Evolutionary conservation across 2,888 invertebrate species (phyloP).

Genomic region (Thymelicus lineola): DNA sequence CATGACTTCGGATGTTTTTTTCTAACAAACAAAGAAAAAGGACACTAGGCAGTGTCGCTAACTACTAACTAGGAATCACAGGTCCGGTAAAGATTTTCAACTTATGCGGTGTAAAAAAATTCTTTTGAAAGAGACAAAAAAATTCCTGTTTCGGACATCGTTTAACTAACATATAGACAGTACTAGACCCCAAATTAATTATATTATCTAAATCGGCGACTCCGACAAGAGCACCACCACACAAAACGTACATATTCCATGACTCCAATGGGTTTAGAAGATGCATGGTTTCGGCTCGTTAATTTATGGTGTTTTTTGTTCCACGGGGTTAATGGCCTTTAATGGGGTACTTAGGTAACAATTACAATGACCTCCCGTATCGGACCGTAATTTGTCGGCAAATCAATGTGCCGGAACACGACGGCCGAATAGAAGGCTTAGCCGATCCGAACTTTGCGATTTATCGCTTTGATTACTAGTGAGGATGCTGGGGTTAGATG

Average conservation of each 20-base stretch:
- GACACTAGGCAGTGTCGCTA: too few relatives aligned
- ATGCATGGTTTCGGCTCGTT: constrained; percentile 68
- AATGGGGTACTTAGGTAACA: constrained; percentile 74
- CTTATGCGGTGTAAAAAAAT: too few relatives aligned
- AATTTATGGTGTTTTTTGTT: constrained; percentile 82
- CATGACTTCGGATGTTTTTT: too few relatives aligned
- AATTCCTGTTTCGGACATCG: too few relatives aligned
- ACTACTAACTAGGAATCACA: too few relatives aligned
- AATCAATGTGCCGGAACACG: constrained; percentile 49
- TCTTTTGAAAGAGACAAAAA: too few relatives aligned
- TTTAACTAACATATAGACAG: background rate
- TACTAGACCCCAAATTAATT: background rate
- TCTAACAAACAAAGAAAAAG: too few relatives aligned
- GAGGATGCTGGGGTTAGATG: constrained; percentile 2
- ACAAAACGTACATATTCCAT: constrained; percentile 18
- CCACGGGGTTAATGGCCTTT: constrained; percentile 72
- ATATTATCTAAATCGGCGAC: background rate
- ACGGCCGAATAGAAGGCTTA: constrained; percentile 33
- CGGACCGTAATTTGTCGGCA: constrained; percentile 53
- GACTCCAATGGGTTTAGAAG: constrained; percentile 60
- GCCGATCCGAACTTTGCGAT: constrained; percentile 28
- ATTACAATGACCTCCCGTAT: constrained; percentile 63
- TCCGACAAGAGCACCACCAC: background rate
- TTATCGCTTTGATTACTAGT: constrained; percentile 29
- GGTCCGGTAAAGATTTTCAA: too few relatives aligned